Evolutionary conservation across 1,140 invertebrate species (phyloP), one percentile per base, ranked within the genome.

Genomic region (Venturia canescens): DNA sequence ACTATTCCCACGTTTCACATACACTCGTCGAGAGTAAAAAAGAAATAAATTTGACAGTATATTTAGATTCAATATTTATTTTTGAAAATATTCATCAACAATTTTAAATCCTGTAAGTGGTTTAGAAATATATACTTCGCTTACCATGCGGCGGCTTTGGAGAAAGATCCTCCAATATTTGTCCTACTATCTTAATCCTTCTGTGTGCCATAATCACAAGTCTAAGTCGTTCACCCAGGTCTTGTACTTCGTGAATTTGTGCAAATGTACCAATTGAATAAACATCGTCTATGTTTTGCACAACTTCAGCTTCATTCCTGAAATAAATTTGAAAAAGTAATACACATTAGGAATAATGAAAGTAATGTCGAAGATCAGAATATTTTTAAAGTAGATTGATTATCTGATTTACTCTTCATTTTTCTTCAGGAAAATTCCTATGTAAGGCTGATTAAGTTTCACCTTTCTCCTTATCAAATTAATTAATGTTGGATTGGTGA

Each of bases 211-310:
- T 97, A 6, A 99, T 96, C 77, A 99, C 97, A 85, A 99, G 94
- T 78, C 97, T 93, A 70, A 99, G 88, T 89, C 96, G 96, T 89
- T 98, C 96, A 21, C 98, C 98, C 85, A 99, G 93, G 90, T 99
- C 98, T 90, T 99, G 98, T 89, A 99, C 94, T 92, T 99, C 98
- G 87, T 98, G 96, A 86, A 99, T 99, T 92, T 99, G 98, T 34
- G 97, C 98, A 93, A 99, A 99, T 13, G 98, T 97, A 38, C 99
- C 99, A 27, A 99, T 93, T 60, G 94, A 90, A 90, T 99, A 97
- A 29, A 99, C 93, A 79, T 99, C 98, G 88, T 96, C 94, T 38
- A 99, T 86, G 84, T 93, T 96, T 63, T 95, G 93, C 11, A 99
- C 96, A 53, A 98, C 93, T 90, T 99, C 98, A n/a, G 94, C 93